These are phyloP conservation scores for Conistra vaccinii DNA, from an alignment of 2,888 invertebrate genomes.

Conservation along the genomic window DNA sequence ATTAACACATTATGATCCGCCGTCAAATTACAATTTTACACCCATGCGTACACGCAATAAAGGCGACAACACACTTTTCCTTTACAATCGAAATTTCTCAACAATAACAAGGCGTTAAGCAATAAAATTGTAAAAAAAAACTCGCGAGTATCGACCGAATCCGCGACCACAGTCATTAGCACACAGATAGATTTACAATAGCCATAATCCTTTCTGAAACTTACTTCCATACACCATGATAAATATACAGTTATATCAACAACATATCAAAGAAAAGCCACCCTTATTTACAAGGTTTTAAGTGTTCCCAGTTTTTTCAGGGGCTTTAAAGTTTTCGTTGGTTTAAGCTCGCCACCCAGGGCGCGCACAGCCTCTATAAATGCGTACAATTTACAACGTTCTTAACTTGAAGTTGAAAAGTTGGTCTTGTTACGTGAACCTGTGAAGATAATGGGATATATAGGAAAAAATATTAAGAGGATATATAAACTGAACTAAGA, in stretches of 20 bases:
- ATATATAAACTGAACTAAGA: slow-evolving; percentile 57
- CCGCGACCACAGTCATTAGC: slow-evolving; percentile 84
- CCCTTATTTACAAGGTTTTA: slow-evolving; percentile 21
- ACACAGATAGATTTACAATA: slow-evolving; percentile 85
- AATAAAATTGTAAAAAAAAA: slow-evolving; percentile 68
- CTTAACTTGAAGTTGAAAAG: slow-evolving; percentile 87
- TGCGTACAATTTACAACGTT: slow-evolving; percentile 87
- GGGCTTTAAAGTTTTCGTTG: slow-evolving; percentile 18
- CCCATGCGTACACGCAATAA: slow-evolving; percentile 49
- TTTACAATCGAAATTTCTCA: slow-evolving; percentile 56
- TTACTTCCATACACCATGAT: slow-evolving; percentile 71
- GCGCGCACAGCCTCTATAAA: slow-evolving; percentile 85
- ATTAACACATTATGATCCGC: slow-evolving; percentile 43
- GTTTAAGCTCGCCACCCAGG: slow-evolving; percentile 81
- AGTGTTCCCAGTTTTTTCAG: slow-evolving; percentile 3
- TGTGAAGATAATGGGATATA: slow-evolving; percentile 77
- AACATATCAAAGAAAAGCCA: slow-evolving; percentile 25
- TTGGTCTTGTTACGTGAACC: slow-evolving; percentile 81
- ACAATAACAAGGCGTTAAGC: slow-evolving; percentile 65
- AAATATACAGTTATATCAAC: slow-evolving; percentile 8
- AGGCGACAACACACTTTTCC: slow-evolving; percentile 57
- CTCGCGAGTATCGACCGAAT: slow-evolving; percentile 72
- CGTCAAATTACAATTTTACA: slow-evolving; percentile 65
- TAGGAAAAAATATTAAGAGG: slow-evolving; percentile 66
- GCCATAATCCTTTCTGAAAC: slow-evolving; percentile 86